phyloP scores from a whole-genome alignment of 2,888 invertebrate genomes.

The Chironomus tentans region DNA sequence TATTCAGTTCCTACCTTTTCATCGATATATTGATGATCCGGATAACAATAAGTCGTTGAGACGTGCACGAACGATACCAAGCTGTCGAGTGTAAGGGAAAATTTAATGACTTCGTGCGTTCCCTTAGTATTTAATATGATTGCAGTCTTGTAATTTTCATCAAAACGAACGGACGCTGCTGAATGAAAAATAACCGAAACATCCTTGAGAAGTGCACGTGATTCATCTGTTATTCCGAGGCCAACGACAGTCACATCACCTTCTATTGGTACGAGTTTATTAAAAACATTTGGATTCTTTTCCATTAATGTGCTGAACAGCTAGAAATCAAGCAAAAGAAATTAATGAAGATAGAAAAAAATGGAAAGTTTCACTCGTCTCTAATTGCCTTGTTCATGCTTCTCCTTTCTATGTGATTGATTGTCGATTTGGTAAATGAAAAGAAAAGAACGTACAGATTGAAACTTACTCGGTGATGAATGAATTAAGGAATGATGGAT shows the following conservation, averaged over 20 bases:
- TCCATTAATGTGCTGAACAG: slow-evolving; percentile 33
- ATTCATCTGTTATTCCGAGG: slow-evolving; percentile 48
- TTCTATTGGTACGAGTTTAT: slow-evolving; percentile 55
- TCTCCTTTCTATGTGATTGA: neutral
- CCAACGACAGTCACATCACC: slow-evolving; percentile 53
- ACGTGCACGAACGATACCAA: slow-evolving; percentile 64
- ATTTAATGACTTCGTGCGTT: slow-evolving; percentile 52
- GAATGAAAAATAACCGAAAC: slow-evolving; percentile 65
- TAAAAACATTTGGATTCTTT: slow-evolving; percentile 47
- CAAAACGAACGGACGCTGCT: slow-evolving; percentile 69
- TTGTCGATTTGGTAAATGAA: neutral
- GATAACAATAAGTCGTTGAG: slow-evolving; percentile 81
- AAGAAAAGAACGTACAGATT: neutral
- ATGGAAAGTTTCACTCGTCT: neutral
- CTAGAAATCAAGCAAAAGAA: neutral
- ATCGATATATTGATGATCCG: slow-evolving; percentile 60
- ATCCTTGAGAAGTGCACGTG: slow-evolving; percentile 46
- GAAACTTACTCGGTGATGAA: neutral
- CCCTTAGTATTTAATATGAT: slow-evolving; percentile 56
- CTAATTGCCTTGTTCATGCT: neutral
- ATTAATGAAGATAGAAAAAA: neutral
- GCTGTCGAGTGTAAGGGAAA: slow-evolving; percentile 49
- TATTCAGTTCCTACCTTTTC: slow-evolving; percentile 54
- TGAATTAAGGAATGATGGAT: neutral
- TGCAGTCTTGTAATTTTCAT: slow-evolving; percentile 62